Conservation (phyloP, 2,113 vertebrate species). For the Aptenodytes forsteri region DNA sequence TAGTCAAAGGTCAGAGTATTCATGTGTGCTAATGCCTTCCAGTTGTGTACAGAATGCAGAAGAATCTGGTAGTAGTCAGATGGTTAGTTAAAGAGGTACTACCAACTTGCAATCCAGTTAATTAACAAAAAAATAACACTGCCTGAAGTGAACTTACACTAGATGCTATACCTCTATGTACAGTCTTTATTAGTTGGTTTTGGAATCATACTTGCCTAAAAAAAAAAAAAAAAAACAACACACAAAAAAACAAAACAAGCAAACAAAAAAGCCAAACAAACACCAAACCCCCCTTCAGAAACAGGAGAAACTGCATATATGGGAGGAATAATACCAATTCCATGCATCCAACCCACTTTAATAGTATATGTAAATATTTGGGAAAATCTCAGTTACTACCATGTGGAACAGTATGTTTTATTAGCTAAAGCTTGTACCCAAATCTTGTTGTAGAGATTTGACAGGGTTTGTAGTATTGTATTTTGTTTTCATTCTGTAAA, state of each 20-base stretch:
- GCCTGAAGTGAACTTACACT: background rate
- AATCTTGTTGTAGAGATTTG: rapidly evolving
- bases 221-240: too few species aligned
- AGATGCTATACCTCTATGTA: background rate
- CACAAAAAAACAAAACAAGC: background rate
- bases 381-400: background rate
- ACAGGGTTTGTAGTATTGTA: background rate
- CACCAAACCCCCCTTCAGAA: background rate
- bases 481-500: background rate
- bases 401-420: background rate
- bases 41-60: background rate
- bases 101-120: background rate
- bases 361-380: background rate
- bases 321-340: background rate
- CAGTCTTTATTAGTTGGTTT: background rate
- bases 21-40: background rate
- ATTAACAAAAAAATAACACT: background rate
- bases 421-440: background rate
- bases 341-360: background rate
- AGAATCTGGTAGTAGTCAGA: background rate
- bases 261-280: background rate
- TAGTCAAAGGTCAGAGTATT: background rate
- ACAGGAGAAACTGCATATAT: background rate
- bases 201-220: background rate
- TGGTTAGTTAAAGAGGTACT: background rate